Evolutionary conservation across 2,888 invertebrate species (phyloP).

Genomic region (Hybos culiciformis): DNA sequence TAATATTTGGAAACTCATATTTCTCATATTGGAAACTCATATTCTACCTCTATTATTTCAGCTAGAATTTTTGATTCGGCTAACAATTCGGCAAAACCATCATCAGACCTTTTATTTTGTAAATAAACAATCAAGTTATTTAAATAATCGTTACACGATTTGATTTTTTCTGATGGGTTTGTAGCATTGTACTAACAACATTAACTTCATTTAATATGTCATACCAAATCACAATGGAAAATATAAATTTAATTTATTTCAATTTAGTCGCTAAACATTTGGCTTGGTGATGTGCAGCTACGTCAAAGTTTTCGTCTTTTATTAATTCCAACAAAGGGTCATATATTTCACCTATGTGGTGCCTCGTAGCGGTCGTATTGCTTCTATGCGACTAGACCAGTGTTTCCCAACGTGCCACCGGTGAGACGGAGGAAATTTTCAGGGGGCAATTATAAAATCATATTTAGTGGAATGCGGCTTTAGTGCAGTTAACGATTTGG

Average conservation of each 20-base stretch:
- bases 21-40: slow-evolving; percentile 1
- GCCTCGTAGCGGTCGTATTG: neutral
- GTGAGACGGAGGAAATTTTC: no score
- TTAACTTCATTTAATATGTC: slow-evolving; percentile 3
- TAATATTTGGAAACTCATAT: neutral
- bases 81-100: neutral
- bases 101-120: slow-evolving; percentile 1
- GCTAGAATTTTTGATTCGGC: slow-evolving; percentile 1
- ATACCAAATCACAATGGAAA: slow-evolving; percentile 1
- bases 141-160: neutral
- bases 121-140: neutral
- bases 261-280: slow-evolving; percentile 6
- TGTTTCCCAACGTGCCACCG: no score
- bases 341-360: neutral
- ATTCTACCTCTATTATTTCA: slow-evolving; percentile 3
- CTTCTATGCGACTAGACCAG: no score
- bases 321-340: neutral
- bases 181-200: slow-evolving; percentile 1
- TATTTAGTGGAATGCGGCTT: no score
- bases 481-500: no score
- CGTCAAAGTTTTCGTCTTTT: slow-evolving; percentile 1
- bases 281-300: slow-evolving; percentile 1
- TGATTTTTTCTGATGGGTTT: neutral
- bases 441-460: no score
- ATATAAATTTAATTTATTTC: neutral